A percentile compares a stretch with the other conserved stretches of the same genome.
phyloP scores from a whole-genome alignment of 2,113 vertebrate genomes.

The Micronycteris hirsuta region DNA sequence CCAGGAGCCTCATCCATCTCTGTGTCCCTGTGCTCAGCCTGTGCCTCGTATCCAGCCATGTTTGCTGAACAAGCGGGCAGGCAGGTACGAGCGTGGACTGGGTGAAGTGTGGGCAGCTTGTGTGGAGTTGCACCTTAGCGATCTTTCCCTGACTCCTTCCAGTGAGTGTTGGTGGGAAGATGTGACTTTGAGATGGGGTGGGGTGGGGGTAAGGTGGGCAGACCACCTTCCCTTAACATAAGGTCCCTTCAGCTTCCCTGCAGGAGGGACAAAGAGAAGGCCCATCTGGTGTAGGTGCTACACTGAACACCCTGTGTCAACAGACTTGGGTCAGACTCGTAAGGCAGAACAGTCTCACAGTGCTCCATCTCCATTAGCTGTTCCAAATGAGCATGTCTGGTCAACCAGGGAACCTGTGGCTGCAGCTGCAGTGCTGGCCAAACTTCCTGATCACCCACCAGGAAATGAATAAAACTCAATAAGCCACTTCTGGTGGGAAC shows the following conservation, averaged over 20 bases:
- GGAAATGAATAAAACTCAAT: background rate
- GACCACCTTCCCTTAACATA: background rate
- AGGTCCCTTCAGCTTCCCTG: background rate
- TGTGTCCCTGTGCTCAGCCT: background rate
- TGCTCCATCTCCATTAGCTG: background rate
- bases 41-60: background rate
- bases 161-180: background rate
- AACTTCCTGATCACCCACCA: background rate
- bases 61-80: background rate
- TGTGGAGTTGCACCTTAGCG: background rate
- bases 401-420: background rate
- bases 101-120: background rate
- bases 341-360: background rate
- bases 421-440: background rate
- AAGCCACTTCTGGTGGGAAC: background rate
- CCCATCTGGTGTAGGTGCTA: background rate
- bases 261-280: background rate
- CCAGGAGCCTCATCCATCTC: background rate
- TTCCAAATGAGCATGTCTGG: background rate
- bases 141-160: background rate
- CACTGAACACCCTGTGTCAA: background rate
- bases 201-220: background rate
- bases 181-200: background rate
- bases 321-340: background rate
- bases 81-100: background rate